Base-by-base conservation (phyloP, 53 echinoderm and acorn worm genomes). In the Patiria pectinifera region DNA sequence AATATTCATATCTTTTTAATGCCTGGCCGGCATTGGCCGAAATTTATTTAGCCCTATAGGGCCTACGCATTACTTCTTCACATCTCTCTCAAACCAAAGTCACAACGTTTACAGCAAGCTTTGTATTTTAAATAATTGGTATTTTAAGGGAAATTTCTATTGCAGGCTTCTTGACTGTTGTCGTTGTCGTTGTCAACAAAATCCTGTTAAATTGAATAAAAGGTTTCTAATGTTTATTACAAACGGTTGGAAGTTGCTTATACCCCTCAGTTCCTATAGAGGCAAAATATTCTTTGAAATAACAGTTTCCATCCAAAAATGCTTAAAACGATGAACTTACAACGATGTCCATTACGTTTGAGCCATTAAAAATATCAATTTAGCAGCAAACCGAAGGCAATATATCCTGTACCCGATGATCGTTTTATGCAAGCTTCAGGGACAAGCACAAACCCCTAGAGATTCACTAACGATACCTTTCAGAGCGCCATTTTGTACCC, bases 401-500 rank as follows among this genome's bases (percentile, higher is more conserved):
- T 3, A 53, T 53, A 74, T 23, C 74, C 74, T 69, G 13, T 69
- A 74, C 24, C 22, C 19, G 4, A 74, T 3, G 9, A n/a, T 74
- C 22, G 22, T n/a, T 23, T 18, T 10, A 35, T 23, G 22, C 74
- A 23, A 74, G 16, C 69, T 69, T 69, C 3, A 11, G 69, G 74
- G 74, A 74, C n/a, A 74, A 74, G 21, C 74, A 74, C 74, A 74
- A 35, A 23, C 22, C 22, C 74, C 2, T 24, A 19, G 59, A 58
- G 53, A 82, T 82, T 21, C 5, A 82, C 18, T 48, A 16, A 53
- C 59, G 82, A 82, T 82, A 82, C 23, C 49, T 82, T 78, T 45
- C 45, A 16, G 19, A 24, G 19, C 24, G 13, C 9, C n/a, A 59
- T 59, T 82, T 22, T 8, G 16, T 35, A 35, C 8, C 82, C 59